phyloP scores from a whole-genome alignment of 2,888 invertebrate species.

The Alsophila aescularia region DNA sequence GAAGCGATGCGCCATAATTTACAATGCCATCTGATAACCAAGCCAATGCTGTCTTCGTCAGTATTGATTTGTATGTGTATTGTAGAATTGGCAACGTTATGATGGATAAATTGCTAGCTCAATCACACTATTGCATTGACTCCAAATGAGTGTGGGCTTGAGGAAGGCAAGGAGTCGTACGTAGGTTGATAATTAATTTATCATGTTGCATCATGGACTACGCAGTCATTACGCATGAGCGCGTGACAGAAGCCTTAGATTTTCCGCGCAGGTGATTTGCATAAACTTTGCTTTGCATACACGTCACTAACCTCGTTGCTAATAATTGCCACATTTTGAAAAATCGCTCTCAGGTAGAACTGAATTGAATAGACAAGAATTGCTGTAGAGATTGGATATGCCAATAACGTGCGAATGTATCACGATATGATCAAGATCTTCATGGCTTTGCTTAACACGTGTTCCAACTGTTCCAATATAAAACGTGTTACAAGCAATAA shows the following conservation, averaged over 20 bases:
- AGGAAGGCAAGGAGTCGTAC: constrained; percentile 44
- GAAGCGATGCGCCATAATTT: constrained; percentile 59
- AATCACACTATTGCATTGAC: constrained; percentile 17
- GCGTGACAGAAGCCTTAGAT: constrained; percentile 31
- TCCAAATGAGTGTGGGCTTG: constrained; percentile 44
- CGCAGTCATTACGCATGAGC: constrained; percentile 26
- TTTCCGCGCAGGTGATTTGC: constrained; percentile 18
- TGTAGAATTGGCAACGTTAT: constrained; percentile 40
- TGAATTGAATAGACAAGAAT: constrained; percentile 17
- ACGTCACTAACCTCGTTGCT: neutral
- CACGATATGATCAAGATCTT: constrained; percentile 29
- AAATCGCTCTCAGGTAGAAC: constrained; percentile 21
- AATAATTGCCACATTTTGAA: neutral
- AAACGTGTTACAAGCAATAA: constrained; percentile 26
- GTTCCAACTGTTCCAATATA: constrained; percentile 16
- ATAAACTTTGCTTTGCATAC: constrained; percentile 5
- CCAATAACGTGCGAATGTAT: constrained; percentile 21
- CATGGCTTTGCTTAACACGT: constrained; percentile 27
- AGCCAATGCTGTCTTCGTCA: constrained; percentile 56
- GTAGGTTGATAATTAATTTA: constrained; percentile 49
- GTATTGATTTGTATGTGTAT: constrained; percentile 60
- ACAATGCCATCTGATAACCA: constrained; percentile 68
- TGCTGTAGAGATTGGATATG: constrained; percentile 21
- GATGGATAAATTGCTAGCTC: constrained; percentile 36
- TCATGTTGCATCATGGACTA: constrained; percentile 31